Evolutionary conservation across 2,888 invertebrate species (phyloP).

Genomic region (Polylopha cassiicola): DNA sequence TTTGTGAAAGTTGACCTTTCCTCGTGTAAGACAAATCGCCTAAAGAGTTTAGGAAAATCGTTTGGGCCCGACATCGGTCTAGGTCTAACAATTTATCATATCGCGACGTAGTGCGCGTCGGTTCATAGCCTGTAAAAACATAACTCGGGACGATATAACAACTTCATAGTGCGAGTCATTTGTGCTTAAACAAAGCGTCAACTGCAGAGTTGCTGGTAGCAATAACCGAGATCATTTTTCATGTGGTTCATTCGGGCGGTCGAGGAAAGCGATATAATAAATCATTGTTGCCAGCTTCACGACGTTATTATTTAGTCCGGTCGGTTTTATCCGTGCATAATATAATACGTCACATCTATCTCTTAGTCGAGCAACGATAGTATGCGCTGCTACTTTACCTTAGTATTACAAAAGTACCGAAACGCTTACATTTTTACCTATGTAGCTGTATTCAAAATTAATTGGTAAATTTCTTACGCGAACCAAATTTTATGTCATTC

Average conservation of each 20-base stretch:
- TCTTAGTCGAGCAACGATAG: slow-evolving; percentile 19
- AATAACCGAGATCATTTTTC: slow-evolving; percentile 76
- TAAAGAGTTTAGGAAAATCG: slow-evolving; percentile 16
- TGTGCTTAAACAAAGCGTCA: slow-evolving; percentile 76
- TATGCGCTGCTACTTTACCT: too few relatives aligned
- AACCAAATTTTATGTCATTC: too few relatives aligned
- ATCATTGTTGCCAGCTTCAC: slow-evolving; percentile 74
- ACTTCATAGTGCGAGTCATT: slow-evolving; percentile 72
- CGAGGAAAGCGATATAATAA: slow-evolving; percentile 74
- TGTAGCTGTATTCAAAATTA: too few relatives aligned
- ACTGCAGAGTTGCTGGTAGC: slow-evolving; percentile 71
- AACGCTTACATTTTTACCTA: too few relatives aligned
- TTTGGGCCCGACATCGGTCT: slow-evolving; percentile 9
- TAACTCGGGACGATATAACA: slow-evolving; percentile 58
- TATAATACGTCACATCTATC: slow-evolving; percentile 49
- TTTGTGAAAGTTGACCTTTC: slow-evolving; percentile 1
- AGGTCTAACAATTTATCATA: slow-evolving; percentile 53
- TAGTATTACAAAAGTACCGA: too few relatives aligned
- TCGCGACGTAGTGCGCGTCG: slow-evolving; percentile 24
- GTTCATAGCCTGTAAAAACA: slow-evolving; percentile 55
- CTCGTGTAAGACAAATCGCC: slow-evolving; percentile 12
- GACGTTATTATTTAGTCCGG: slow-evolving; percentile 71
- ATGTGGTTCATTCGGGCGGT: slow-evolving; percentile 74
- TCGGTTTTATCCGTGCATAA: slow-evolving; percentile 64
- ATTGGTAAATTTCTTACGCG: too few relatives aligned